These are phyloP conservation scores for Bellardia bayeri DNA, from an alignment of 2,888 invertebrate species.

Conservation along the genomic window DNA sequence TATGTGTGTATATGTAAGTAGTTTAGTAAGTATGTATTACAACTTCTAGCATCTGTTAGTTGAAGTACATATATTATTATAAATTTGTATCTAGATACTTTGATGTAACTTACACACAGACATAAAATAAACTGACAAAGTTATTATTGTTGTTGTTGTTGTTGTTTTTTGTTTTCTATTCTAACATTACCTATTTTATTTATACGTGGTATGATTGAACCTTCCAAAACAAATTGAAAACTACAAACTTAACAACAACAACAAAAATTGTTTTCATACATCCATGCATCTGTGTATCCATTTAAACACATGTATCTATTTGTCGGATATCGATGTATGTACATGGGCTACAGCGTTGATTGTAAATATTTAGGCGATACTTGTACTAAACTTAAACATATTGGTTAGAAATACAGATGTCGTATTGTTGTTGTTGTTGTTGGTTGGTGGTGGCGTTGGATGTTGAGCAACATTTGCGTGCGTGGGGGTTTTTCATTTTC, in stretches of 20 bases:
- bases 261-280: background rate
- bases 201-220: constrained; percentile 37
- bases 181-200: background rate
- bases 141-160: constrained; percentile 21
- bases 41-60: background rate
- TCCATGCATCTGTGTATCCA: constrained; percentile 1
- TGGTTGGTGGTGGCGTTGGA: constrained; percentile 36
- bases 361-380: background rate
- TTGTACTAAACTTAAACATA: constrained; percentile 7
- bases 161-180: background rate
- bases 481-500: constrained; percentile 69
- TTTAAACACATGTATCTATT: constrained; percentile 7
- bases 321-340: background rate
- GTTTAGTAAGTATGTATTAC: background rate
- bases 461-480: constrained; percentile 68
- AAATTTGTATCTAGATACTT: constrained; percentile 1
- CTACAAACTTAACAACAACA: background rate
- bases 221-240: constrained; percentile 42
- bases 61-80: background rate
- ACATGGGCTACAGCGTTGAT: background rate
- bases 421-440: constrained; percentile 16
- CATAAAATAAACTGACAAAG: constrained; percentile 36
- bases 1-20: too few relatives aligned
- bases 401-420: constrained; percentile 31
- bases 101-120: constrained; percentile 8